Percentiles rank a stretch among this genome's conserved stretches.
Conservation (phyloP, 2,113 vertebrate genomes). For the Penelope pileata region DNA sequence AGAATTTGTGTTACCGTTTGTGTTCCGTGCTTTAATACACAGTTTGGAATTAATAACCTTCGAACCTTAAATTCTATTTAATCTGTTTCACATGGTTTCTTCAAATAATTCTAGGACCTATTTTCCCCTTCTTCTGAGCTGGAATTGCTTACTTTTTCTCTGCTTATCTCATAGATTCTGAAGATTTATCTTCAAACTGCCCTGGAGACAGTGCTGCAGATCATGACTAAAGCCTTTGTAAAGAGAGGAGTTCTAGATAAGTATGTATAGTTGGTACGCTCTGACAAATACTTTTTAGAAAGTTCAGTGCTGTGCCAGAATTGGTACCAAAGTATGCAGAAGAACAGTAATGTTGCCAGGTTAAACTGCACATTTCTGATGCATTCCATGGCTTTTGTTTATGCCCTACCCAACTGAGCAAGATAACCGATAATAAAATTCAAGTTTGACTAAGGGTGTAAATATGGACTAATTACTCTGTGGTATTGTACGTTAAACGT, state of each 20-base stretch:
- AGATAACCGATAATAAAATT: neutral
- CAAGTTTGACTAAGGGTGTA: neutral
- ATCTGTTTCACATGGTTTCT: neutral
- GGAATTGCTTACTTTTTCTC: neutral
- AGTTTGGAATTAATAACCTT: neutral
- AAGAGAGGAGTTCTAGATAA: slow-evolving; percentile 21
- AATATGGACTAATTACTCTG: neutral
- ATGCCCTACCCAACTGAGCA: neutral
- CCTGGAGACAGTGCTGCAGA: slow-evolving; percentile 90
- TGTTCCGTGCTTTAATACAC: neutral
- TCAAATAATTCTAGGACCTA: neutral
- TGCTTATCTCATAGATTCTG: slow-evolving; percentile 79
- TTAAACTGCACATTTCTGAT: neutral
- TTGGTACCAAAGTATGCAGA: neutral
- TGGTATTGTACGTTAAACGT: neutral
- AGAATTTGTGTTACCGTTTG: neutral
- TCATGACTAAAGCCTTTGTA: slow-evolving; percentile 78
- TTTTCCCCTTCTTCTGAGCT: neutral
- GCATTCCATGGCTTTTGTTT: neutral
- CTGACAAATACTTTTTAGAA: neutral
- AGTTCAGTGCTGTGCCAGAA: neutral
- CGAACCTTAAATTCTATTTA: neutral
- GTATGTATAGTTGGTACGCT: neutral
- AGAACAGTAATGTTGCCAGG: neutral
- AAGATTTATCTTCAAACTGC: slow-evolving; percentile 89